Conservation (phyloP, 92 coral and sea anemone species). For the Phymanthus crucifer region DNA sequence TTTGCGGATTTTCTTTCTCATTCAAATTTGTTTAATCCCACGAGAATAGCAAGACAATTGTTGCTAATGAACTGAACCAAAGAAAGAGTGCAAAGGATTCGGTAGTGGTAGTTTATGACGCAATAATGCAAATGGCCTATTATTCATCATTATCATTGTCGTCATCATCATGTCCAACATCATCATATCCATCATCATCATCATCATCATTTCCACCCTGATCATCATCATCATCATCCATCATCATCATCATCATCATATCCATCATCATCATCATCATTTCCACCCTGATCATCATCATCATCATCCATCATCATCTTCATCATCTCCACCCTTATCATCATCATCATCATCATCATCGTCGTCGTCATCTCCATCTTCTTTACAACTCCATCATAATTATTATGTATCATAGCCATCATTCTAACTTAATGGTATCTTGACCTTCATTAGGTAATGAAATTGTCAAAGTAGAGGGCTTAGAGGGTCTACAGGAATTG, state of each 20-base stretch:
- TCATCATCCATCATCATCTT: background rate
- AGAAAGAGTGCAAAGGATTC: too few species aligned
- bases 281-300: background rate
- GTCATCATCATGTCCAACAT: background rate
- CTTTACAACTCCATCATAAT: background rate
- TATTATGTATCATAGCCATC: background rate
- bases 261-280: too few species aligned
- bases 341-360: background rate
- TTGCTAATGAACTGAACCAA: too few species aligned
- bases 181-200: constrained; percentile 4
- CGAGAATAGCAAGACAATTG: too few species aligned
- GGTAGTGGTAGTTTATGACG: too few species aligned
- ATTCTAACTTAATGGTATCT: background rate
- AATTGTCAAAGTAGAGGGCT: constrained; percentile 85
- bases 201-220: background rate
- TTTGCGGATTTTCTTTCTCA: too few species aligned
- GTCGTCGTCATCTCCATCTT: background rate
- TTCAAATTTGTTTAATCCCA: too few species aligned
- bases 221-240: too few species aligned
- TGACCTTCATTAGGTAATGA: constrained; percentile 70
- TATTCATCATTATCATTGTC: too few species aligned
- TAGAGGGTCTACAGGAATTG: constrained; percentile 78
- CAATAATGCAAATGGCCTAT: too few species aligned
- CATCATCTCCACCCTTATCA: background rate
- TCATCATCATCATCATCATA: too few species aligned